Evolutionary conservation across 2,888 invertebrate species (phyloP).

Genomic region (Halocaridina rubra): DNA sequence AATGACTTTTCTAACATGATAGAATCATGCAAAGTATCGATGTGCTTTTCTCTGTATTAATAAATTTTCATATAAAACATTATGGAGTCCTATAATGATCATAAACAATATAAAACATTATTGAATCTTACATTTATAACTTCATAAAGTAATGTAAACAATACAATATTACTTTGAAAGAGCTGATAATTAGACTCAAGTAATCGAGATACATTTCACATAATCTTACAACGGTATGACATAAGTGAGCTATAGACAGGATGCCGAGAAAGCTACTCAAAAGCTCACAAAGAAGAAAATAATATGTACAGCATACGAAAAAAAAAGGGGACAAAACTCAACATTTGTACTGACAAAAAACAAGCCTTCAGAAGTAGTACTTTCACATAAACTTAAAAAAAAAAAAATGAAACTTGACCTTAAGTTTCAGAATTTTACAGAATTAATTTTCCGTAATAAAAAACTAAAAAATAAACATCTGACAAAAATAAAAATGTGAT

Average conservation of each 20-base stretch:
- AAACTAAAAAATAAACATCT: too few relatives aligned
- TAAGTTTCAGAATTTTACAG: too few relatives aligned
- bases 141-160: too few relatives aligned
- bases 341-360: constrained; percentile 53
- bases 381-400: not conserved
- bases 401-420: not conserved
- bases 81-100: too few relatives aligned
- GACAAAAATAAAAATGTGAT: too few relatives aligned
- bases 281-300: constrained; percentile 29
- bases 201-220: too few relatives aligned
- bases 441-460: too few relatives aligned
- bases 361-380: constrained; percentile 12
- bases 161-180: too few relatives aligned
- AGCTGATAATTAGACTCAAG: too few relatives aligned
- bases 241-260: constrained; percentile 12
- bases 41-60: not conserved
- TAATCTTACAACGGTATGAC: constrained; percentile 28
- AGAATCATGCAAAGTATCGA: not conserved
- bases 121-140: too few relatives aligned
- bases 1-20: too few relatives aligned
- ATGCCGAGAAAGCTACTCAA: constrained; percentile 25
- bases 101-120: too few relatives aligned
- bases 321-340: not conserved
- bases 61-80: constrained; percentile 12
- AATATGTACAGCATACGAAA: constrained; percentile 37